phyloP scores from a whole-genome alignment of 2,113 vertebrate genomes.

The Rhipidura dahli region DNA sequence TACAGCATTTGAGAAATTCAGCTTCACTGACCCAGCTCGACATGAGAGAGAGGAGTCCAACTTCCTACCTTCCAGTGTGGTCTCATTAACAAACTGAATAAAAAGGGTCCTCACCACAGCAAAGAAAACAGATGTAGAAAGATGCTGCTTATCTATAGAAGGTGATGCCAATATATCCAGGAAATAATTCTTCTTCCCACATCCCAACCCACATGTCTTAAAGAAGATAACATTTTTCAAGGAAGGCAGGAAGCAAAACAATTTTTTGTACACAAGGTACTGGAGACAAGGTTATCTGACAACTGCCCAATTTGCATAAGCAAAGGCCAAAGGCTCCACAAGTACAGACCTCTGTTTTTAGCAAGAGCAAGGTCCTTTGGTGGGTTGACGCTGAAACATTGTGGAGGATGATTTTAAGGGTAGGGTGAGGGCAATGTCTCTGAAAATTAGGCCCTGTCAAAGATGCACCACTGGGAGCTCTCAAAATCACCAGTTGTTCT shows the following conservation, averaged over 20 bases:
- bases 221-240: background rate
- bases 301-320: background rate
- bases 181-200: background rate
- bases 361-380: background rate
- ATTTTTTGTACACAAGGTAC: background rate
- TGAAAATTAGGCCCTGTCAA: background rate
- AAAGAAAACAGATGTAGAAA: constrained; percentile 36
- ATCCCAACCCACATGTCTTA: background rate
- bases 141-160: background rate
- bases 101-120: constrained; percentile 9
- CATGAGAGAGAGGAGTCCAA: constrained; percentile 46
- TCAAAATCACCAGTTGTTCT: background rate
- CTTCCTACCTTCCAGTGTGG: constrained; percentile 50
- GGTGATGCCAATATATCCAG: background rate
- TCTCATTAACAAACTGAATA: constrained; percentile 56
- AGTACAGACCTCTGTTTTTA: background rate
- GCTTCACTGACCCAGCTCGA: constrained; percentile 34
- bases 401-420: background rate
- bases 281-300: background rate
- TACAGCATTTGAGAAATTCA: constrained; percentile 49
- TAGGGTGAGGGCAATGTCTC: background rate
- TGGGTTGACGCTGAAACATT: background rate
- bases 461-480: background rate
- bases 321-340: background rate
- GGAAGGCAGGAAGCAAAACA: background rate